Evolutionary conservation across 1,140 invertebrate species (phyloP).

Genomic region (Chymomyza costata): DNA sequence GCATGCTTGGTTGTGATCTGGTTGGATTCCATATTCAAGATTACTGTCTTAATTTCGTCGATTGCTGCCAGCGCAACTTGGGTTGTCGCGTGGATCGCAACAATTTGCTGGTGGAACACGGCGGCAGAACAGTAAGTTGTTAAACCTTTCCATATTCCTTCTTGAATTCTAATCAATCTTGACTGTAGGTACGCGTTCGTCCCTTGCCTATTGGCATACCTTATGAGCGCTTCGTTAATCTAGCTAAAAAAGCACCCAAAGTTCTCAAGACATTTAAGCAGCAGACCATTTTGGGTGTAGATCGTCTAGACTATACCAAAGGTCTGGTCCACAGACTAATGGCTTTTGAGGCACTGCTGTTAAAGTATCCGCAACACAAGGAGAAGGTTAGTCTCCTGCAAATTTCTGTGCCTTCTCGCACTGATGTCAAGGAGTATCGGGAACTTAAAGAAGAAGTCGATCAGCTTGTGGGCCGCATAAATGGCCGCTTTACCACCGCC

Average conservation of each 20-base stretch:
- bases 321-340: constrained; percentile 89
- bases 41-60: constrained; percentile 93
- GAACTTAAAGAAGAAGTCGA: constrained; percentile 94
- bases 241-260: constrained; percentile 86
- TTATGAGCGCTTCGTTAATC: constrained; percentile 88
- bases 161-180: too few species aligned
- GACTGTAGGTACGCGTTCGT: constrained; percentile 84
- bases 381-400: constrained; percentile 89
- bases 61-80: constrained; percentile 90
- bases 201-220: constrained; percentile 92
- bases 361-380: constrained; percentile 90
- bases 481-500: constrained; percentile 89
- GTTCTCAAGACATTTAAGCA: constrained; percentile 81
- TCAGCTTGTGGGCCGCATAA: constrained; percentile 90
- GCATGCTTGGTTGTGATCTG: constrained; percentile 92
- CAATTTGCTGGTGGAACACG: constrained; percentile 90
- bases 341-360: constrained; percentile 88
- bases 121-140: constrained; percentile 89
- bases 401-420: constrained; percentile 91
- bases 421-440: constrained; percentile 93
- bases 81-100: constrained; percentile 92
- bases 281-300: constrained; percentile 88
- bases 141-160: too few species aligned
- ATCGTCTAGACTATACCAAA: constrained; percentile 94
- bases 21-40: constrained; percentile 94